Conservation (phyloP, 2,888 invertebrate species). For the Caenorhabditis sp. region DNA sequence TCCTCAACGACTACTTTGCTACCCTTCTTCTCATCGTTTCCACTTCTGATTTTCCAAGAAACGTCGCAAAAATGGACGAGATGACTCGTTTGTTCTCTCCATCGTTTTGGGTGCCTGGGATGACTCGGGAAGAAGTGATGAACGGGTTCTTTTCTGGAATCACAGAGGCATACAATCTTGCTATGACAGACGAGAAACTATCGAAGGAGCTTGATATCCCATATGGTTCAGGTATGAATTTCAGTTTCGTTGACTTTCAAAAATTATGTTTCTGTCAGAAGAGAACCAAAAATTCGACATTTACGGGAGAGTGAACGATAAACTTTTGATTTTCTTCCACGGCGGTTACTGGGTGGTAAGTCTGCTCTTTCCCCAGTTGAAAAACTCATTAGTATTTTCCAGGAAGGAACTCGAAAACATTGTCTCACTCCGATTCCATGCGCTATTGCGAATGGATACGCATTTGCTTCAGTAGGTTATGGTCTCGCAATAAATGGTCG, state of each 20-base stretch:
- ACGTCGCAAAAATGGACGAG: slow-evolving; percentile 36
- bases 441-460: slow-evolving; percentile 20
- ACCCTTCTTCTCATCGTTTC: neutral
- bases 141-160: slow-evolving; percentile 41
- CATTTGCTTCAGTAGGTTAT: slow-evolving; percentile 57
- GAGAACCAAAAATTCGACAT: slow-evolving; percentile 65
- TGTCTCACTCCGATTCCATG: slow-evolving; percentile 26
- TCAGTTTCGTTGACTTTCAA: neutral
- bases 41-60: neutral
- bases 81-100: slow-evolving; percentile 55
- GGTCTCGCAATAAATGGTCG: slow-evolving; percentile 23
- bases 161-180: neutral
- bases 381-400: too few species aligned
- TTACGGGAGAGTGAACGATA: slow-evolving; percentile 57
- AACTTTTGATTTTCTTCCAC: slow-evolving; percentile 66
- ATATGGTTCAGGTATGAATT: slow-evolving; percentile 23
- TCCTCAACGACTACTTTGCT: neutral
- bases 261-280: slow-evolving; percentile 24
- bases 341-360: slow-evolving; percentile 71
- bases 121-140: slow-evolving; percentile 48
- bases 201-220: slow-evolving; percentile 17
- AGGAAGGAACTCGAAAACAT: slow-evolving; percentile 42
- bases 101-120: slow-evolving; percentile 58
- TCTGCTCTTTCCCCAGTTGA: neutral
- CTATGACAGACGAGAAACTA: neutral